These are phyloP conservation scores for Grantiella picta DNA, from an alignment of 2,113 vertebrate species.

Conservation along the genomic window DNA sequence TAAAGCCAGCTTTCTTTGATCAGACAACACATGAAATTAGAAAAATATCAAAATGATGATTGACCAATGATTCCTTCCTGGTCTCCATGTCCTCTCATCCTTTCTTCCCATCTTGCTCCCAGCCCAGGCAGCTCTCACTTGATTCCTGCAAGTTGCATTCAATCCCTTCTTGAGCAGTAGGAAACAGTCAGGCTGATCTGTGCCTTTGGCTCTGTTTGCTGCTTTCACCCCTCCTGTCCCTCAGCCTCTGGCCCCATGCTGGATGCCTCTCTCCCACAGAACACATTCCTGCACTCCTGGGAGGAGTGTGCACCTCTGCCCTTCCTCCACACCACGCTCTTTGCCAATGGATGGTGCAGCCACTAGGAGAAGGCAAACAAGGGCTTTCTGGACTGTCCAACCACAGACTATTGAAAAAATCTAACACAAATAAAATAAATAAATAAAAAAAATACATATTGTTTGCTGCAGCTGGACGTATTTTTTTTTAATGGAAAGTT, in stretches of 20 bases:
- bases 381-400: accelerated
- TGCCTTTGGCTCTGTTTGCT: not conserved
- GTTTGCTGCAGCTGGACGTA: not conserved
- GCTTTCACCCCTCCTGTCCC: not conserved
- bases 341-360: not conserved
- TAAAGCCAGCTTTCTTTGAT: not conserved
- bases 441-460: not conserved
- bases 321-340: accelerated
- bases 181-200: not conserved
- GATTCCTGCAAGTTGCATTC: not conserved
- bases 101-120: not conserved
- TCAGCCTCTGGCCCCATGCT: accelerated
- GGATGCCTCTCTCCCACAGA: not conserved
- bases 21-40: not conserved
- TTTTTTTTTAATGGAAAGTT: not conserved
- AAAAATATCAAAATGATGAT: not conserved
- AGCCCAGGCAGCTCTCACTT: not conserved
- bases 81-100: not conserved
- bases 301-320: not conserved
- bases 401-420: not conserved
- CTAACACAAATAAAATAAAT: not conserved
- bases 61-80: not conserved
- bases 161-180: not conserved
- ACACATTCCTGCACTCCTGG: not conserved
- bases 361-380: not conserved